phyloP scores from a whole-genome alignment of 2,888 invertebrate genomes.

The Aphidius colemani region DNA sequence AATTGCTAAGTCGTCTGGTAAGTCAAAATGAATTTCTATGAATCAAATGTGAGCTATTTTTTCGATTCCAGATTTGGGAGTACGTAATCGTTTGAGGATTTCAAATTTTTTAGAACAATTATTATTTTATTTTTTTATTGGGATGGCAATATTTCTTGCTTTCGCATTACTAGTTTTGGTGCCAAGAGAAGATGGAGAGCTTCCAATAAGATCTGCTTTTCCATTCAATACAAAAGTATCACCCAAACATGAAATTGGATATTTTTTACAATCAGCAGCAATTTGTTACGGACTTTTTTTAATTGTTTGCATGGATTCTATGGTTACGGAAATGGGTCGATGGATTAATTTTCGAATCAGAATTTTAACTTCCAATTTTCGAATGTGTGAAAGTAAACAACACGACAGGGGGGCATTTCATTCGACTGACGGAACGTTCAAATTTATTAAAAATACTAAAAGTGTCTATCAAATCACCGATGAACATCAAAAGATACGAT shows the following conservation, averaged over 20 bases:
- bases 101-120: conserved; percentile 34
- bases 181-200: conserved; percentile 38
- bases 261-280: conserved; percentile 38
- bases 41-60: not conserved
- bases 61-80: conserved; percentile 29
- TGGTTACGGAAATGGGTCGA: conserved; percentile 36
- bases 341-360: conserved; percentile 40
- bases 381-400: conserved; percentile 30
- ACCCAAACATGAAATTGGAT: conserved; percentile 40
- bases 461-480: not conserved
- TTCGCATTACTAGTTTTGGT: conserved; percentile 41
- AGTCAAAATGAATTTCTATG: conserved; percentile 14
- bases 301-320: conserved; percentile 43
- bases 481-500: conserved; percentile 23
- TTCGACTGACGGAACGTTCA: not conserved
- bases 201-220: conserved; percentile 47
- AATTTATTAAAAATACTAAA: conserved; percentile 3
- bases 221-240: conserved; percentile 43
- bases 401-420: not conserved
- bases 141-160: conserved; percentile 34
- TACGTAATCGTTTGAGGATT: conserved; percentile 29
- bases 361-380: conserved; percentile 40
- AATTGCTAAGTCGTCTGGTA: conserved; percentile 39
- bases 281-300: conserved; percentile 37
- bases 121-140: conserved; percentile 36